Evolutionary conservation across 2,888 invertebrate genomes (phyloP), one percentile per base, ranked within the genome.

Genomic region (Venustoraphidia nigricollis): DNA sequence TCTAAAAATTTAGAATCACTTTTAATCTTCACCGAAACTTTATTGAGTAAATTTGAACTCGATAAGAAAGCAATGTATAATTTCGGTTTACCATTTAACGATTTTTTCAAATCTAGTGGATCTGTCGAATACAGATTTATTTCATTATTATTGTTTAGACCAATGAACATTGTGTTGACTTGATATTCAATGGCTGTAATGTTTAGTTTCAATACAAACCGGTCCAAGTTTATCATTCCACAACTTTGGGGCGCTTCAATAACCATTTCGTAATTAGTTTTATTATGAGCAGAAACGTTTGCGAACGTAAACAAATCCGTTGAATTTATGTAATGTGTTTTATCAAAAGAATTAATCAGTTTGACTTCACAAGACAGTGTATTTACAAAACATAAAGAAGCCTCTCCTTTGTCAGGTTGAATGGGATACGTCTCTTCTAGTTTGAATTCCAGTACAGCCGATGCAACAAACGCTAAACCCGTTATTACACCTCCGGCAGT

Each of bases 401-500:
- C 63, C 41, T 65, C 59, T 34, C 62, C 58, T 14, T 57, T 53
- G 11, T 58, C 56, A 4, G 70, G 70, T 35, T 67, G 52, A 42
- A 63, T 58, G 2, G 70, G 66, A 53, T 70, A 69, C 8, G 65
- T 67, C 47, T 60, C 60, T 62, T 71, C 63, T 14, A 47, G 35
- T 27, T 41, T 13, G 11, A 41, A 17, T 37, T 47, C 10, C 9
- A 10, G 27, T 46, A 75, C 55, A 11, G 71, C 77, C 39, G 78
- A 79, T 5, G 77, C 66, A 4, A 81, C 62, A 61, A 85, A 86
- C 0, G 84, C 72, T 27, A 76, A 52, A 0, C 77, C 73, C 17
- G 81, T 80, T 8, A 84, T 61, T 49, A 81, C 58, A 42, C 85
- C 83, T 2, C 90, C 90, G 1, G 78, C 66, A 8, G 79, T 77